A percentile compares a stretch with the other conserved stretches of the same genome.
Conservation (phyloP, 2,797 vertebrate genomes). For the Microctenopoma stevenorrisi region DNA sequence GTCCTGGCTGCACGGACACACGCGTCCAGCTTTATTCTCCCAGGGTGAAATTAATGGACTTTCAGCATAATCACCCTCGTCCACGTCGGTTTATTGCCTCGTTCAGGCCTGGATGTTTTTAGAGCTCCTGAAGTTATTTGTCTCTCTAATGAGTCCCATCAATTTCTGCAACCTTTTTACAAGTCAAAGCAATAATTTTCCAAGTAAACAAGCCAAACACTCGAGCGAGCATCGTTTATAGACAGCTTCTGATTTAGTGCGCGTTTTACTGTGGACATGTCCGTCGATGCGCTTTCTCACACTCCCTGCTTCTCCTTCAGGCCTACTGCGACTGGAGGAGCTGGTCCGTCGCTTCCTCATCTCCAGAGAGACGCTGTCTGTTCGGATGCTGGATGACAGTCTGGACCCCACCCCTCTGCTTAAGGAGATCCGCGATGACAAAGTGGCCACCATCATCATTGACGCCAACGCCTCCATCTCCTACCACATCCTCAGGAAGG, state of each 20-base stretch:
- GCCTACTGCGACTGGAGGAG: slow-evolving; percentile 91
- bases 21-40: slow-evolving; percentile 25
- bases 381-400: slow-evolving; percentile 90
- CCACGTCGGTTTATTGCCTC: slow-evolving; percentile 33
- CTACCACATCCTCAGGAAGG: slow-evolving; percentile 77
- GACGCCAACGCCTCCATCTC: slow-evolving; percentile 91
- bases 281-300: neutral
- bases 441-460: slow-evolving; percentile 93
- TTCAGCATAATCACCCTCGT: slow-evolving; percentile 34
- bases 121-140: slow-evolving; percentile 26
- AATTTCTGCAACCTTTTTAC: slow-evolving; percentile 9
- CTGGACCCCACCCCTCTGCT: slow-evolving; percentile 90
- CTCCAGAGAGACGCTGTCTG: slow-evolving; percentile 90
- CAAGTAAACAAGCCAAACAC: slow-evolving; percentile 24
- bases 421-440: slow-evolving; percentile 95
- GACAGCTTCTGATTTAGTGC: neutral
- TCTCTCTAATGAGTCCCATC: slow-evolving; percentile 43
- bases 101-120: slow-evolving; percentile 23
- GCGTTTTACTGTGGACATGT: neutral
- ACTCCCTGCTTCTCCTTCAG: slow-evolving; percentile 62
- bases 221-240: neutral
- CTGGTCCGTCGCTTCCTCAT: slow-evolving; percentile 92
- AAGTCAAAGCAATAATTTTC: slow-evolving; percentile 33
- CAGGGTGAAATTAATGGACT: slow-evolving; percentile 42
- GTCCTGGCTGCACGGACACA: neutral